Percentiles rank a stretch among this genome's conserved stretches.
These are phyloP conservation scores for Nesogale talazaci DNA, from an alignment of 2,113 vertebrate genomes.

Conservation along the genomic window DNA sequence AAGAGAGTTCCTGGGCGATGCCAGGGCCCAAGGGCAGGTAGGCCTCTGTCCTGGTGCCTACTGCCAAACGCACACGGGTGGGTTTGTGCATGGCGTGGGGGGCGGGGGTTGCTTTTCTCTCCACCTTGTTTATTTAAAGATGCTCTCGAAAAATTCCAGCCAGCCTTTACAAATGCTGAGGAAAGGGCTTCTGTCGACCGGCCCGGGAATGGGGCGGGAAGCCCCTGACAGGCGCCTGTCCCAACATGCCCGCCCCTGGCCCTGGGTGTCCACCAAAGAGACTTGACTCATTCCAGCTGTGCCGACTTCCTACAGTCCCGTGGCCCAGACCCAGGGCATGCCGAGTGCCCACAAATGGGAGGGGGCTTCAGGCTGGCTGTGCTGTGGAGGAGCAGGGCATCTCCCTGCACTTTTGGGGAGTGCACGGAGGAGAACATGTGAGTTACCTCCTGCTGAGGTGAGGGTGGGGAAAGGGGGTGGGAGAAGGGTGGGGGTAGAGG, in stretches of 20 bases:
- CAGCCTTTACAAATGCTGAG: not conserved
- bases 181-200: constrained; percentile 58
- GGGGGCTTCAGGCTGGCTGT: no score
- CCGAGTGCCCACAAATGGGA: not conserved
- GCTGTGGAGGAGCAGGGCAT: not conserved
- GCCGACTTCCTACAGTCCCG: not conserved
- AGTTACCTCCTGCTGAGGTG: not conserved
- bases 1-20: not conserved
- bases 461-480: no score
- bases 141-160: constrained; percentile 63
- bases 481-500: no score
- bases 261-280: not conserved
- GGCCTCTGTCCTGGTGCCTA: not conserved
- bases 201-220: not conserved
- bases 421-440: not conserved
- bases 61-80: not conserved
- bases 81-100: no score
- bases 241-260: not conserved
- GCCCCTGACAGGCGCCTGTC: not conserved
- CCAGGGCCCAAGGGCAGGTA: not conserved
- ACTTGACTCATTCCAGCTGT: accelerated
- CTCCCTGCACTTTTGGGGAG: not conserved
- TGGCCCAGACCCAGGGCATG: no score
- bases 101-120: constrained; percentile 62
- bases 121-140: constrained; percentile 73